Evolutionary conservation across 2,797 vertebrate genomes (phyloP).

Genomic region (Leucoraja ocellata): DNA sequence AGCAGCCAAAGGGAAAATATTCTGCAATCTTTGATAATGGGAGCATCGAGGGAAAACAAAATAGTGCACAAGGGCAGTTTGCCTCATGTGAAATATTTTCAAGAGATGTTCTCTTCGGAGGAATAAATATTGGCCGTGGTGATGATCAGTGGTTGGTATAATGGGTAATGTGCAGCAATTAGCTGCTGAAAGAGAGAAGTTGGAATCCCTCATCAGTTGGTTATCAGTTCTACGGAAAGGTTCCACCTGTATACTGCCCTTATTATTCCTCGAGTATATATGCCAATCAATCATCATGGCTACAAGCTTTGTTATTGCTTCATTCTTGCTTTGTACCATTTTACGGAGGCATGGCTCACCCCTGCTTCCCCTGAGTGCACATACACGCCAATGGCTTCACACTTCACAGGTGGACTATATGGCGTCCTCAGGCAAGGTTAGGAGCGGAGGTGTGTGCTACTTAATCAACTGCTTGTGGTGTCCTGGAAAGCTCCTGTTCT

Average conservation of each 20-base stretch:
- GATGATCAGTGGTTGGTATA: background rate
- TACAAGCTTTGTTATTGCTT: background rate
- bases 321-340: background rate
- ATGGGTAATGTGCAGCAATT: background rate
- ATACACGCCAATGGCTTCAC: too few species aligned
- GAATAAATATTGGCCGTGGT: background rate
- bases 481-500: too few species aligned
- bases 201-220: background rate
- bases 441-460: too few species aligned
- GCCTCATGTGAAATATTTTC: background rate
- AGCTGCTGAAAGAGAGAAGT: background rate
- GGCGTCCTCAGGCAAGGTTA: too few species aligned
- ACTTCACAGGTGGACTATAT: too few species aligned
- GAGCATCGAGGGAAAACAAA: background rate
- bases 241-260: background rate
- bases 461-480: too few species aligned
- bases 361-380: too few species aligned
- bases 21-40: background rate
- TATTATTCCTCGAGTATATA: background rate
- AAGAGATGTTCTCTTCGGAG: background rate
- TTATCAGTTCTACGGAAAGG: background rate
- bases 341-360: too few species aligned
- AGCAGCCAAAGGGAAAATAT: background rate
- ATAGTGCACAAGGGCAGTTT: background rate
- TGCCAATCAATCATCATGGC: background rate